Evolutionary conservation across 2,797 vertebrate genomes (phyloP).

Genomic region (Coccyzus lansbergi): DNA sequence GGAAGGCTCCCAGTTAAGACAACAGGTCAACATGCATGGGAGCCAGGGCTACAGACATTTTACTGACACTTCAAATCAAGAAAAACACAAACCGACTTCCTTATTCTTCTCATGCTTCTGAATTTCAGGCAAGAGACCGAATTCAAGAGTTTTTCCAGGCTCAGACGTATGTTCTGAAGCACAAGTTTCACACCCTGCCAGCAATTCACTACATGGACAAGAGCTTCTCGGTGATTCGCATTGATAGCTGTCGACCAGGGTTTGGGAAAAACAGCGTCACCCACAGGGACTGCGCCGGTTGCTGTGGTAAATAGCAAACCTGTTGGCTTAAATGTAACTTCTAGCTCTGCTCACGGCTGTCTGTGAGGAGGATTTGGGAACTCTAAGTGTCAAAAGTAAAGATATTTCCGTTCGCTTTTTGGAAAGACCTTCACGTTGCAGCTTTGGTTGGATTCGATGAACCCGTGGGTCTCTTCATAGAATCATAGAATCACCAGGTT

Average conservation of each 20-base stretch:
- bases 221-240: slow-evolving; percentile 68
- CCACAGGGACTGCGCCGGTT: slow-evolving; percentile 73
- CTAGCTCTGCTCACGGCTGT: neutral
- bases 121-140: slow-evolving; percentile 69
- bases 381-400: neutral
- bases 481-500: no score
- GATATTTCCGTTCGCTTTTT: neutral
- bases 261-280: slow-evolving; percentile 75
- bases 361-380: neutral
- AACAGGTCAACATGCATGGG: neutral
- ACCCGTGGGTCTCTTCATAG: no score
- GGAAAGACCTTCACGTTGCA: neutral
- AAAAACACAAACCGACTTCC: rapidly evolving
- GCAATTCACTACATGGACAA: slow-evolving; percentile 72
- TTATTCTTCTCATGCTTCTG: neutral
- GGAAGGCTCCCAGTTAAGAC: neutral
- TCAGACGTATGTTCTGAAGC: slow-evolving; percentile 21
- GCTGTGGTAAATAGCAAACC: slow-evolving; percentile 74
- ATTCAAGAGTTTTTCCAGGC: slow-evolving; percentile 73
- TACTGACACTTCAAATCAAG: neutral
- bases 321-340: neutral
- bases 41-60: neutral
- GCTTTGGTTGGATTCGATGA: no score
- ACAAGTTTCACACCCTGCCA: neutral
- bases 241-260: slow-evolving; percentile 77